These are phyloP conservation scores for Formicarius rufipectus DNA, from an alignment of 2,113 vertebrate genomes.

Conservation along the genomic window DNA sequence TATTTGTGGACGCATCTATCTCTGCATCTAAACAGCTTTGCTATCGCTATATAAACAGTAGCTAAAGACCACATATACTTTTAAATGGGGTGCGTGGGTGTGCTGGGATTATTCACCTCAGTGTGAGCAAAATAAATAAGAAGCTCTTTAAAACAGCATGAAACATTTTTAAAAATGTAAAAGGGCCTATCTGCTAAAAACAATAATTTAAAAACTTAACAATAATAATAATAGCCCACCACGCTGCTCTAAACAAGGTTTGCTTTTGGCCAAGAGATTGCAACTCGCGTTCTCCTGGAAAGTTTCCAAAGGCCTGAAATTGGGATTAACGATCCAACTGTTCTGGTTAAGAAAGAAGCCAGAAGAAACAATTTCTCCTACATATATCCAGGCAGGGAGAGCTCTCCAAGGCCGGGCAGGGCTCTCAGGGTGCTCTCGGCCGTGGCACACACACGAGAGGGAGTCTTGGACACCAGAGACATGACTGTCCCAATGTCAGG, in stretches of 20 bases:
- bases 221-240: not conserved
- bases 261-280: not conserved
- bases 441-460: not conserved
- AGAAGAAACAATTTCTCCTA: not conserved
- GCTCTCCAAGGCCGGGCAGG: not conserved
- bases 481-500: not conserved
- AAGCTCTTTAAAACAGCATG: not conserved
- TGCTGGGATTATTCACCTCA: not conserved
- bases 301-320: slow-evolving; percentile 25
- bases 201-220: not conserved
- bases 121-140: not conserved
- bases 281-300: slow-evolving; percentile 19
- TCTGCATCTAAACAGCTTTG: not conserved
- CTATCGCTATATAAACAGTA: not conserved
- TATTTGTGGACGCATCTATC: not conserved
- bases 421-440: not conserved
- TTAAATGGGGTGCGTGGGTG: not conserved
- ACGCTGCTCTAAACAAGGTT: not conserved
- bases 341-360: slow-evolving; percentile 38
- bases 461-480: not conserved
- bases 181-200: not conserved
- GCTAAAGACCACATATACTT: not conserved
- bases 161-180: not conserved
- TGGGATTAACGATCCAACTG: slow-evolving; percentile 32
- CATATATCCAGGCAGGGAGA: not conserved